phyloP scores from a whole-genome alignment of 2,797 vertebrate genomes.

The Menidia menidia region DNA sequence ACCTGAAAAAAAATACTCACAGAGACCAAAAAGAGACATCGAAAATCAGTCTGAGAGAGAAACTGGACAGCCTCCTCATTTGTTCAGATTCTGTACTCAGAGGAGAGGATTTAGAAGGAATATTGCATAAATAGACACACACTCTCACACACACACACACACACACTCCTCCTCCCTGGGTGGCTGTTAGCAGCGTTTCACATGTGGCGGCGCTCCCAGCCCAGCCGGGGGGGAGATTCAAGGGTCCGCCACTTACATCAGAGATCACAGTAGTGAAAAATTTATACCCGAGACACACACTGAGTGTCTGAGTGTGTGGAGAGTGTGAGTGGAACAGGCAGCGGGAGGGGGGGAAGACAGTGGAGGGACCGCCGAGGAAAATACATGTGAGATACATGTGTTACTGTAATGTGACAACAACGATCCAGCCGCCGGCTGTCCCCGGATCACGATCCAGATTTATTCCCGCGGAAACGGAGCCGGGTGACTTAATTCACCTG shows the following conservation, averaged over 20 bases:
- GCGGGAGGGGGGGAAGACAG: not conserved
- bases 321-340: constrained; percentile 16
- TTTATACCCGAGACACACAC: constrained; percentile 57
- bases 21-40: constrained; percentile 22
- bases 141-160: constrained; percentile 11
- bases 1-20: constrained; percentile 51
- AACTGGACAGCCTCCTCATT: constrained; percentile 38
- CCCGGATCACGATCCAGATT: constrained; percentile 1
- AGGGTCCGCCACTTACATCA: constrained; percentile 62
- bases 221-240: constrained; percentile 51
- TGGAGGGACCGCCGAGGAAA: constrained; percentile 39
- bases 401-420: constrained; percentile 28
- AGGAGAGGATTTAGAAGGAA: constrained; percentile 23
- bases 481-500: not conserved
- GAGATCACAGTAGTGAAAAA: constrained; percentile 71
- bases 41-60: not conserved
- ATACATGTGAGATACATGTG: constrained; percentile 46
- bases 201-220: constrained; percentile 62
- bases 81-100: constrained; percentile 9
- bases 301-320: constrained; percentile 14
- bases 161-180: constrained; percentile 54
- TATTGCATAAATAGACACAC: constrained; percentile 7
- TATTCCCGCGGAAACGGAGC: not conserved
- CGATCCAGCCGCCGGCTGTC: not conserved
- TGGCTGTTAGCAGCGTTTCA: constrained; percentile 75